phyloP scores from a whole-genome alignment of 2,888 invertebrate genomes.

The Pseudococcus jackbeardsleyi region DNA sequence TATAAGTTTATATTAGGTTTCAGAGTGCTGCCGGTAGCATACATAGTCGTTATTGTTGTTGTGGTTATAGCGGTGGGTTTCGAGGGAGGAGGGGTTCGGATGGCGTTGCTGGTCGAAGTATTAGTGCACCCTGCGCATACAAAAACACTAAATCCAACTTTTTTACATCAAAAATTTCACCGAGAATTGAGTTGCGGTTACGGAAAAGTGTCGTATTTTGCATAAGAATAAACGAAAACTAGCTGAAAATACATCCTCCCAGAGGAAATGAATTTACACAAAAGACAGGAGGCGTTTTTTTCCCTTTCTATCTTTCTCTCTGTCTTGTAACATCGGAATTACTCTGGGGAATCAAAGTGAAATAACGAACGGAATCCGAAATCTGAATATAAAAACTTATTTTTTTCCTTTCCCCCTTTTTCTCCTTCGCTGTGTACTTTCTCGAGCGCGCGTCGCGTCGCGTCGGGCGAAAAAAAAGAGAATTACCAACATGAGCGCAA shows the following conservation, averaged over 20 bases:
- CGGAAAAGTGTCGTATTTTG: constrained; percentile 51
- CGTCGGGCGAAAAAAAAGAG: neutral
- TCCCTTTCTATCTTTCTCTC: constrained; percentile 24
- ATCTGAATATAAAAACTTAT: constrained; percentile 51
- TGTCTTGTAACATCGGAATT: constrained; percentile 25
- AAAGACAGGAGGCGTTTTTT: constrained; percentile 50
- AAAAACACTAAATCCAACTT: constrained; percentile 31
- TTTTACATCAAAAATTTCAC: constrained; percentile 45
- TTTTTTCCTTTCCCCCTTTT: neutral
- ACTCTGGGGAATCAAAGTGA: constrained; percentile 51
- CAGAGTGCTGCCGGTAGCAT: neutral
- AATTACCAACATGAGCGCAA: constrained; percentile 22
- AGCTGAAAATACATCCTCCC: constrained; percentile 51
- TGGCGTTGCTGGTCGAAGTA: neutral
- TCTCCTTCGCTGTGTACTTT: neutral
- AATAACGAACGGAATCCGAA: constrained; percentile 47
- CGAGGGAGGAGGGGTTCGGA: neutral
- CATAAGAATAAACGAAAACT: constrained; percentile 50
- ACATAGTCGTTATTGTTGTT: neutral
- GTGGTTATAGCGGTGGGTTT: neutral
- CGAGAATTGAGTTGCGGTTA: constrained; percentile 47
- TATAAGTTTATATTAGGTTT: constrained; percentile 30
- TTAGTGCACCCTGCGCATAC: constrained; percentile 7
- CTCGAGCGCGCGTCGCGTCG: neutral
- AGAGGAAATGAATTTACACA: constrained; percentile 42